A percentile compares a stretch with the other conserved stretches of the same genome.
phyloP scores from a whole-genome alignment of 2,888 invertebrate species.

The Acronicta alni region DNA sequence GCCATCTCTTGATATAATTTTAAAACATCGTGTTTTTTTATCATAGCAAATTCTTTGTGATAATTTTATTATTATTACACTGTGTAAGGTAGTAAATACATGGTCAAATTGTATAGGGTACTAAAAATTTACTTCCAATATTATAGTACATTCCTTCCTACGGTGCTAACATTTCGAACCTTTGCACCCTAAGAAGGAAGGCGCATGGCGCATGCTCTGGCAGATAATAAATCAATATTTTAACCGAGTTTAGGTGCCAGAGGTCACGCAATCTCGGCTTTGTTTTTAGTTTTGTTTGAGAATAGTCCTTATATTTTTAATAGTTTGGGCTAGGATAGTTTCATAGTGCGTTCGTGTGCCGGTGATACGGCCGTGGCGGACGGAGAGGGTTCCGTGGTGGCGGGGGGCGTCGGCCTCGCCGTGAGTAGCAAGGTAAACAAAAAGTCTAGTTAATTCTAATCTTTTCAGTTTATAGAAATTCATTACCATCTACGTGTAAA shows the following conservation, averaged over 20 bases:
- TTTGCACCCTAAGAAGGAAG: neutral
- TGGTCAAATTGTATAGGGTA: too few relatives aligned
- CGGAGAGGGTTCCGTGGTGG: constrained; percentile 76
- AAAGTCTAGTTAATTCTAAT: constrained; percentile 22
- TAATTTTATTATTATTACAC: neutral
- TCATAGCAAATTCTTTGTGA: neutral
- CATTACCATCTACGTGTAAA: constrained; percentile 18
- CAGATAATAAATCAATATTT: constrained; percentile 52
- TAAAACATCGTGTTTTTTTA: constrained; percentile 1
- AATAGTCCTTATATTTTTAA: constrained; percentile 46
- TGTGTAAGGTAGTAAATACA: neutral
- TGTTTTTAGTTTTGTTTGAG: constrained; percentile 43
- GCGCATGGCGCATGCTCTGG: constrained; percentile 56
- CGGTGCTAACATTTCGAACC: constrained; percentile 4
- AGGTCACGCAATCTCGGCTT: constrained; percentile 57
- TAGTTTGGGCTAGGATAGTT: constrained; percentile 53
- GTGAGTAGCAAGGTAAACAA: constrained; percentile 84
- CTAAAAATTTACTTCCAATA: too few relatives aligned
- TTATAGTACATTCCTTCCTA: too few relatives aligned
- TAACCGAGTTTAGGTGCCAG: constrained; percentile 43
- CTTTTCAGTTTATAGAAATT: constrained; percentile 18
- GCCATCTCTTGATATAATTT: constrained; percentile 40
- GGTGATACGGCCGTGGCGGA: constrained; percentile 82
- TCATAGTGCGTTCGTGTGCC: constrained; percentile 66
- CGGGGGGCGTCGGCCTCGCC: constrained; percentile 88